Conservation (phyloP, 1,140 invertebrate genomes). For the Drosophila novamexicana region DNA sequence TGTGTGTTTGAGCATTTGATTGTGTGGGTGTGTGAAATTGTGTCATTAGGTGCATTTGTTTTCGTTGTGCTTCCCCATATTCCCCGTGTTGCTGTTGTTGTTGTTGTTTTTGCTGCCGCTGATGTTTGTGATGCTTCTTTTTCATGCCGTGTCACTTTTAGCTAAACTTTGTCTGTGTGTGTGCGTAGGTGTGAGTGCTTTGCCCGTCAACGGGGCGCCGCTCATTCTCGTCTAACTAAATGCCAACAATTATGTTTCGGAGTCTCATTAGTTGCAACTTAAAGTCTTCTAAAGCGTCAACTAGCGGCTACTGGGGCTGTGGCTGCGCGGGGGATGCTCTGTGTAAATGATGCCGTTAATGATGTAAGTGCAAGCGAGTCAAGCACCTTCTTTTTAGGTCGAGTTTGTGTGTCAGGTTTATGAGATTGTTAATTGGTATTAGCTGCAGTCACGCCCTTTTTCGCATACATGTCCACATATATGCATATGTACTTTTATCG, state of each 20-base stretch:
- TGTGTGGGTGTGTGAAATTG: conserved; percentile 63
- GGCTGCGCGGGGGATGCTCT: conserved; percentile 24
- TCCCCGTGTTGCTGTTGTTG: conserved; percentile 45
- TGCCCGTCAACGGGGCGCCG: conserved; percentile 51
- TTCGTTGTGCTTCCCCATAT: conserved; percentile 62
- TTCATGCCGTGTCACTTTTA: conserved; percentile 70
- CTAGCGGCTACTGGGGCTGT: background rate
- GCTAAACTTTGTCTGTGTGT: conserved; percentile 32
- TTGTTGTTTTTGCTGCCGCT: conserved; percentile 45
- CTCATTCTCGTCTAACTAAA: conserved; percentile 65
- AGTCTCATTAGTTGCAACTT: conserved; percentile 82
- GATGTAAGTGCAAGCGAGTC: conserved; percentile 69
- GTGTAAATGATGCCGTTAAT: conserved; percentile 79
- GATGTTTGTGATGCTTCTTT: conserved; percentile 62
- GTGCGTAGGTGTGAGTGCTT: conserved; percentile 7
- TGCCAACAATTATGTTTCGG: conserved; percentile 81
- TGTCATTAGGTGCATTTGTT: conserved; percentile 83
- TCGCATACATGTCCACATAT: background rate
- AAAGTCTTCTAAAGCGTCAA: conserved; percentile 69
- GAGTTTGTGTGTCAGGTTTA: conserved; percentile 49
- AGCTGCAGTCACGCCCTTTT: conserved; percentile 35
- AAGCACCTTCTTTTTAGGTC: conserved; percentile 66
- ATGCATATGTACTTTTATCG: conserved; percentile 17
- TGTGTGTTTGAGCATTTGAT: conserved; percentile 17
- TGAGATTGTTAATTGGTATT: conserved; percentile 68